phyloP scores from a whole-genome alignment of 2,797 vertebrate genomes.

The Euphonia xanthogaster region DNA sequence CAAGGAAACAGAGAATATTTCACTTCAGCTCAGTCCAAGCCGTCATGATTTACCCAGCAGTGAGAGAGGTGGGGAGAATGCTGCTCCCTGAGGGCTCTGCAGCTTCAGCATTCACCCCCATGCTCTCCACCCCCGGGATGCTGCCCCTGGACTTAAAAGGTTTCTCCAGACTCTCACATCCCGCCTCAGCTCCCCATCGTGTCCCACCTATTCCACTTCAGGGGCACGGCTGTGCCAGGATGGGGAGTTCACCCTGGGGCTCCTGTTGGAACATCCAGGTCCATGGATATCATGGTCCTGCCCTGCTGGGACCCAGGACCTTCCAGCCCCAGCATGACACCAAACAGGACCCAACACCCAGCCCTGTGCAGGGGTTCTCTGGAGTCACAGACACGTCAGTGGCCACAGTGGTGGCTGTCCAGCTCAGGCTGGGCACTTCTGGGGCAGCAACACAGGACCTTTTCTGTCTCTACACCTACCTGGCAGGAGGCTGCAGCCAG shows the following conservation, averaged over 20 bases:
- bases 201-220: not conserved
- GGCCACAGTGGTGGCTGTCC: not conserved
- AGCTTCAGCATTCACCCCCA: not conserved
- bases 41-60: conserved; percentile 34
- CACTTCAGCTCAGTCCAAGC: conserved; percentile 51
- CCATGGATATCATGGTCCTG: accelerated
- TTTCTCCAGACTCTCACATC: not conserved
- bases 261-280: not conserved
- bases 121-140: not conserved
- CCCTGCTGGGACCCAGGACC: not conserved
- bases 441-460: accelerated
- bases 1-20: conserved; percentile 63
- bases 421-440: not conserved
- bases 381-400: accelerated
- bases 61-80: not conserved
- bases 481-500: not conserved
- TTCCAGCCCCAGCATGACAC: not conserved
- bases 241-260: accelerated
- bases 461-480: not conserved
- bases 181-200: accelerated
- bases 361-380: not conserved
- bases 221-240: not conserved
- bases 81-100: not conserved
- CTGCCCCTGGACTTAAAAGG: not conserved
- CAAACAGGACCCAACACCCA: not conserved